These are phyloP conservation scores for Thyatira batis DNA, from an alignment of 2,888 invertebrate species.

Conservation along the genomic window DNA sequence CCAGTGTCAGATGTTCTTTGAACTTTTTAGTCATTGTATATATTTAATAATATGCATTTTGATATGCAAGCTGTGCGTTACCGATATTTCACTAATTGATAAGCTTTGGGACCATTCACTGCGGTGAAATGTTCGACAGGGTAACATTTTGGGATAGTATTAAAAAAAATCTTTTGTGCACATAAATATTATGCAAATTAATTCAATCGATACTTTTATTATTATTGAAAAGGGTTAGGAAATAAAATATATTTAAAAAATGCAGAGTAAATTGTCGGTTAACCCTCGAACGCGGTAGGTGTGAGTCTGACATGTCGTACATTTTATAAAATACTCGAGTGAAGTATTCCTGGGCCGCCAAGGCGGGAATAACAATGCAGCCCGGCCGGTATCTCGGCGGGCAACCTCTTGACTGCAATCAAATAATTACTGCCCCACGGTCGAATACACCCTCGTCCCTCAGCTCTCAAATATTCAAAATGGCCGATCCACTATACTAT, in stretches of 20 bases:
- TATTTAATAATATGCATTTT: constrained; percentile 71
- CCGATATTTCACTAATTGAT: constrained; percentile 62
- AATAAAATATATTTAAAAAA: constrained; percentile 7
- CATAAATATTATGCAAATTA: constrained; percentile 30
- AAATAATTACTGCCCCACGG: constrained; percentile 81
- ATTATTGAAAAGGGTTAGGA: constrained; percentile 4
- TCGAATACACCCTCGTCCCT: constrained; percentile 73
- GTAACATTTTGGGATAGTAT: constrained; percentile 34
- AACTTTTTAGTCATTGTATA: constrained; percentile 53
- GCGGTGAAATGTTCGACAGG: constrained; percentile 34
- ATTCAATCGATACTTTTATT: constrained; percentile 10
- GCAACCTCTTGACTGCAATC: constrained; percentile 81
- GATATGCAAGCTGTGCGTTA: constrained; percentile 57
- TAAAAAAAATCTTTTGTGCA: constrained; percentile 37
- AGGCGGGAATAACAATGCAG: constrained; percentile 63
- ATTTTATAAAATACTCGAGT: constrained; percentile 64
- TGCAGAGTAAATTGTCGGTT: constrained; percentile 46
- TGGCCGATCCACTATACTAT: constrained; percentile 64
- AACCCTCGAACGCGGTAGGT: constrained; percentile 74
- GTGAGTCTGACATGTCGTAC: constrained; percentile 63
- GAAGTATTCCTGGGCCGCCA: constrained; percentile 44
- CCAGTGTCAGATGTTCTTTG: constrained; percentile 66
- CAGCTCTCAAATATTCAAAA: constrained; percentile 74
- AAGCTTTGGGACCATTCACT: constrained; percentile 45
- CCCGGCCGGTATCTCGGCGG: constrained; percentile 71